These are phyloP conservation scores for Synchiropus splendidus DNA, from an alignment of 2,113 vertebrate species.

Conservation along the genomic window DNA sequence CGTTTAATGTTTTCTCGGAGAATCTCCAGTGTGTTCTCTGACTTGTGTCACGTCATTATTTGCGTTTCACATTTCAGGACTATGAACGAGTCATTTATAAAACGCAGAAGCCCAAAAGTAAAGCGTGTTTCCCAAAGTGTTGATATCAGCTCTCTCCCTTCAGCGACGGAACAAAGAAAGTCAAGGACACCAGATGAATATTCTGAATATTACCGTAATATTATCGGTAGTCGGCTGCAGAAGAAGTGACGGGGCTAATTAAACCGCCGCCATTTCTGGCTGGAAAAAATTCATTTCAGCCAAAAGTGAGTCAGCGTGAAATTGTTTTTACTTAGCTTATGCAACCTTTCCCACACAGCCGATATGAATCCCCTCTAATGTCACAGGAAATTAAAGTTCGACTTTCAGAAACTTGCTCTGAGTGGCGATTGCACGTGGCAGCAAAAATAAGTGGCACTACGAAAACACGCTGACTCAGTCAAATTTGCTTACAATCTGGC, in stretches of 20 bases:
- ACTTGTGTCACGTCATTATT: too few species aligned
- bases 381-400: slow-evolving; percentile 26
- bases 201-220: slow-evolving; percentile 6
- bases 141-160: too few species aligned
- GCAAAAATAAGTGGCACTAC: slow-evolving; percentile 6
- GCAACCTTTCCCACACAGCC: slow-evolving; percentile 30
- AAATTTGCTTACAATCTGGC: too few species aligned
- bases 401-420: slow-evolving; percentile 9
- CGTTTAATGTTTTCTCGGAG: too few species aligned
- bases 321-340: slow-evolving; percentile 29
- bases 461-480: not conserved
- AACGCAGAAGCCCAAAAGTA: too few species aligned
- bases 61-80: too few species aligned
- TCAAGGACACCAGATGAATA: too few species aligned
- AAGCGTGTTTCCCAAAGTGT: too few species aligned
- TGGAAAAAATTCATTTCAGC: slow-evolving; percentile 22
- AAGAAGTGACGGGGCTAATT: slow-evolving; percentile 36
- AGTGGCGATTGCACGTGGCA: slow-evolving; percentile 16
- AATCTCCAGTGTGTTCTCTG: too few species aligned
- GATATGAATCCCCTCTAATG: slow-evolving; percentile 19
- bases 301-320: slow-evolving; percentile 33
- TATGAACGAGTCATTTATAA: too few species aligned
- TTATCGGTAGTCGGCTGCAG: slow-evolving; percentile 1
- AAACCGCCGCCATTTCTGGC: slow-evolving; percentile 16
- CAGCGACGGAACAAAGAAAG: too few species aligned